These are phyloP conservation scores for Drosophila leontia DNA, from an alignment of 1,140 invertebrate species.

Conservation along the genomic window DNA sequence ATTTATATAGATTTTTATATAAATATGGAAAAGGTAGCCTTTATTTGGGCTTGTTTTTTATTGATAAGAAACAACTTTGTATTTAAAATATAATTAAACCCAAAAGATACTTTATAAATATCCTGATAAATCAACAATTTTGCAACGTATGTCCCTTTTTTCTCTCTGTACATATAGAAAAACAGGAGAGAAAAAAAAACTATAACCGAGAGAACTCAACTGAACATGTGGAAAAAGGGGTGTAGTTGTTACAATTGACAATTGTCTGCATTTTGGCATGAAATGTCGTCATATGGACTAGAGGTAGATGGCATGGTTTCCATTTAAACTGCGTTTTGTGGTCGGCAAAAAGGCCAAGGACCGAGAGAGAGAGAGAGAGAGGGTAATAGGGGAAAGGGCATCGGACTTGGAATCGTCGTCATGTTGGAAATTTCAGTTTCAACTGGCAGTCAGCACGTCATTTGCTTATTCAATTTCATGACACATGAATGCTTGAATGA, in stretches of 20 bases:
- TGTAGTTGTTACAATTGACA: constrained; percentile 78
- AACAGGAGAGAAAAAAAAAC: not conserved
- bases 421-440: constrained; percentile 60
- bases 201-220: constrained; percentile 12
- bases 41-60: no score
- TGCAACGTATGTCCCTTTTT: not conserved
- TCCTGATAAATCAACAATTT: not conserved
- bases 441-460: constrained; percentile 82
- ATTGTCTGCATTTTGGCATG: constrained; percentile 80
- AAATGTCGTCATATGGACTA: constrained; percentile 69
- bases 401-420: constrained; percentile 33
- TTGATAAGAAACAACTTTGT: no score
- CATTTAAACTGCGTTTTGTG: constrained; percentile 80
- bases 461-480: constrained; percentile 83
- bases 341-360: constrained; percentile 37
- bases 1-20: not conserved
- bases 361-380: constrained; percentile 40
- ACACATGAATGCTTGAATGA: constrained; percentile 69
- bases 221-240: constrained; percentile 61
- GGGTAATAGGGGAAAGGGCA: constrained; percentile 50
- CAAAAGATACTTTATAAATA: not conserved
- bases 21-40: no score
- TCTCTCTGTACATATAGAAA: constrained; percentile 6
- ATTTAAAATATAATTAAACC: not conserved
- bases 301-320: constrained; percentile 26